Conservation (phyloP, 2,113 vertebrate genomes). For the Gallinago undulata region DNA sequence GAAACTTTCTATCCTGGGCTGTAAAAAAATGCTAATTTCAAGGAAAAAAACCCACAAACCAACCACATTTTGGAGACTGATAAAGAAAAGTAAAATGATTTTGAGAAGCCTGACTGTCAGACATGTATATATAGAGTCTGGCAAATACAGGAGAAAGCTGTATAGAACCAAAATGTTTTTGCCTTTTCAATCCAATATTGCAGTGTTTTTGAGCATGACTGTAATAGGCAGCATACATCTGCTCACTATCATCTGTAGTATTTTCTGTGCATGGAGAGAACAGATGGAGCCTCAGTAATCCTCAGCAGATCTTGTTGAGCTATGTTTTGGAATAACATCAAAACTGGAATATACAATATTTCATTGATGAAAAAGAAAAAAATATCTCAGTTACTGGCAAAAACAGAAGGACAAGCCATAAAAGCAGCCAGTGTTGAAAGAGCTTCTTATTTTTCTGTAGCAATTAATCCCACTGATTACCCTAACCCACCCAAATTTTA, state of each 20-base stretch:
- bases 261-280: conserved; percentile 1
- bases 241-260: conserved; percentile 9
- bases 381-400: background rate
- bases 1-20: background rate
- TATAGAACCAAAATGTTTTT: background rate
- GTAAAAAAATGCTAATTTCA: background rate
- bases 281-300: conserved; percentile 59
- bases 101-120: background rate
- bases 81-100: background rate
- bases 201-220: background rate
- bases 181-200: conserved; percentile 16
- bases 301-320: conserved; percentile 38
- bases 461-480: background rate
- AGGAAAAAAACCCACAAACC: no score
- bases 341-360: background rate
- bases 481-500: background rate
- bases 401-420: background rate
- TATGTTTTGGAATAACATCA: conserved; percentile 45
- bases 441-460: background rate
- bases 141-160: background rate
- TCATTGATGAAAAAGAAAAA: background rate
- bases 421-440: background rate
- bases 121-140: background rate
- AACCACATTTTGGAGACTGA: background rate
- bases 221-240: background rate